These are phyloP conservation scores for Jordanella pulchra DNA, from an alignment of 2,797 vertebrate genomes.

Conservation along the genomic window DNA sequence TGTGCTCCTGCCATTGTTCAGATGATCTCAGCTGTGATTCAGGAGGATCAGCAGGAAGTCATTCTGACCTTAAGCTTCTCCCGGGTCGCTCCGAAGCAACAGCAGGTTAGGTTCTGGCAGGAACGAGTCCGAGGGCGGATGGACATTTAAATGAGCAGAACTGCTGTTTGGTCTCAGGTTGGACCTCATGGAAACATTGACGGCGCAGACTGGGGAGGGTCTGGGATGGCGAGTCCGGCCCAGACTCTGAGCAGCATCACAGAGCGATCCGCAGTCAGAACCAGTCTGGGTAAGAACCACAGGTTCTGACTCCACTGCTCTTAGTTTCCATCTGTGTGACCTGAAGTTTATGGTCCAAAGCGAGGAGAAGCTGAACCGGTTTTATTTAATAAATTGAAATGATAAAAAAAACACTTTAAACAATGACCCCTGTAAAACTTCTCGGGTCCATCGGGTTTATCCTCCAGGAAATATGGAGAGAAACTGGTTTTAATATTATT, in stretches of 20 bases:
- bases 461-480: too few species aligned
- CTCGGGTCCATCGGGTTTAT: too few species aligned
- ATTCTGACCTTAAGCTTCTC: conserved; percentile 86
- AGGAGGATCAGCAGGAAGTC: conserved; percentile 84
- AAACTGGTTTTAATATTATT: too few species aligned
- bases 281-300: conserved; percentile 68
- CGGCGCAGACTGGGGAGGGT: conserved; percentile 9
- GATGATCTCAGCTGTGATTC: conserved; percentile 88
- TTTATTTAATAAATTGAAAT: too few species aligned
- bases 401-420: too few species aligned
- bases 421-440: too few species aligned
- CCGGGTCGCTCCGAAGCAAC: conserved; percentile 35
- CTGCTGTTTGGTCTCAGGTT: conserved; percentile 23
- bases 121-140: rapidly evolving
- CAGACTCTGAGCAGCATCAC: conserved; percentile 71
- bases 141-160: neutral
- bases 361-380: neutral
- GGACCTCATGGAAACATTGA: conserved; percentile 49
- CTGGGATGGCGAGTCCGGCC: neutral
- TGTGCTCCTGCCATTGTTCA: conserved; percentile 48
- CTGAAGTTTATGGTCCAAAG: neutral
- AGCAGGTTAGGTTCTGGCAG: conserved; percentile 2
- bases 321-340: neutral
- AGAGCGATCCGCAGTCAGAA: conserved; percentile 57
- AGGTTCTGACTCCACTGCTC: neutral